Evolutionary conservation across 2,888 invertebrate genomes (phyloP), one percentile per base, ranked within the genome.

Genomic region (Athalia cordata): DNA sequence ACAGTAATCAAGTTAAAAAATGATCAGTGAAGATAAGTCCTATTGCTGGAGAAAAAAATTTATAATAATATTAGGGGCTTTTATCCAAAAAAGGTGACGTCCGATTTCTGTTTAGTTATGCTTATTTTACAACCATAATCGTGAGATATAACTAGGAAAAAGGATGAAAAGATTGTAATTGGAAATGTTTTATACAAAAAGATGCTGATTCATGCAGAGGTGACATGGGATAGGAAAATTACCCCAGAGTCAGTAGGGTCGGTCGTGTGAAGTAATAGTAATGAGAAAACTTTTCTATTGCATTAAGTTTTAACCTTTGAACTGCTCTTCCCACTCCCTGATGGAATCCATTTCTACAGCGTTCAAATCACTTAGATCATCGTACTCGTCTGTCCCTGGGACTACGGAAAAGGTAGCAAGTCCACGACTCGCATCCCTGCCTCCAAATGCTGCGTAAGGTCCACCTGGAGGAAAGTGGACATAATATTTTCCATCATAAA

Each of bases 291-390:
- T 50, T 76, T 7, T 77, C 13, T 77, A 67, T 49, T 59, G 49
- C 29, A 8, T 77, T 9, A 49, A 64, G 47, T 77, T 50, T 57
- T 9, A 57, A 97, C 98, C 98, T 93, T 95, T 95, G 90, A 99
- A 98, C 90, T 99, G 99, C 91, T 96, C 96, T 90, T 98, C 98
- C 99, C 99, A 99, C 91, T 99, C 99, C 83, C 94, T 93, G 6
- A 99, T 95, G 43, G 97, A 96, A 84, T 98, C 98, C 97, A 99
- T 98, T 92, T 99, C 96, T 92, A 95, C 94, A 11, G 95, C 94
- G 87, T 95, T 96, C 78, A 99, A 93, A 91, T 99, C 99, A 90
- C 97, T 97, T 77, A 99, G 93, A 90, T 99, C 99, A 92, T 99
- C 99, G 91, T 98, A 98, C 85, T 96, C 96, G 81, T 95, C 95